These are phyloP conservation scores for Cephus pygmeus DNA, from an alignment of 2,888 invertebrate genomes.

Conservation along the genomic window DNA sequence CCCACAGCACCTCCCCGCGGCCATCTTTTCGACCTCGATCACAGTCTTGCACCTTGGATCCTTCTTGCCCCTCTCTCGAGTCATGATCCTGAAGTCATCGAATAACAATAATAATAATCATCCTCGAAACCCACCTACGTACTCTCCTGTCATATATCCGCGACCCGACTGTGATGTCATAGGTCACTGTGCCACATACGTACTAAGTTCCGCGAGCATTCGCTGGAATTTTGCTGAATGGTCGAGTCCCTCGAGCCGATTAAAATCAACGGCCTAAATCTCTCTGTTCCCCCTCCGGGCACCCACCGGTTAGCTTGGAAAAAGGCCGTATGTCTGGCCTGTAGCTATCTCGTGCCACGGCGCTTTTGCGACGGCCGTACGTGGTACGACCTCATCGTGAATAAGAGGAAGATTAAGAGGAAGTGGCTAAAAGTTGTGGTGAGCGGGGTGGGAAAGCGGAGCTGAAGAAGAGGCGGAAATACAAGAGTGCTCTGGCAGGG, in stretches of 20 bases:
- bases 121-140: background rate
- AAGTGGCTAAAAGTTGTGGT: background rate
- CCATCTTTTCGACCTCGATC: background rate
- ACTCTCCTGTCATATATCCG: background rate
- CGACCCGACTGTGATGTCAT: background rate
- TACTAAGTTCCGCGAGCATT: background rate
- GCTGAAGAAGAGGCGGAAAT: background rate
- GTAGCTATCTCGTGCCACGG: background rate
- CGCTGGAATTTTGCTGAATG: background rate
- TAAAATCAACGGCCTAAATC: slow-evolving; percentile 64
- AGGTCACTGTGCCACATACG: background rate
- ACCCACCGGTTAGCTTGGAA: background rate
- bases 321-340: background rate
- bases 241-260: slow-evolving; percentile 34
- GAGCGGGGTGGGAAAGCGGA: background rate
- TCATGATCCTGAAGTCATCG: background rate
- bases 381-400: background rate
- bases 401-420: background rate
- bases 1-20: background rate
- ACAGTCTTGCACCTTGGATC: background rate
- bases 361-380: background rate
- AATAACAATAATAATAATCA: background rate
- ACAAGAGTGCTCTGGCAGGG: background rate
- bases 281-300: slow-evolving; percentile 23
- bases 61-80: background rate